Evolutionary conservation across 2,797 vertebrate genomes (phyloP), one percentile per base, ranked within the genome.

Genomic region (Phaenicophaeus curvirostris): DNA sequence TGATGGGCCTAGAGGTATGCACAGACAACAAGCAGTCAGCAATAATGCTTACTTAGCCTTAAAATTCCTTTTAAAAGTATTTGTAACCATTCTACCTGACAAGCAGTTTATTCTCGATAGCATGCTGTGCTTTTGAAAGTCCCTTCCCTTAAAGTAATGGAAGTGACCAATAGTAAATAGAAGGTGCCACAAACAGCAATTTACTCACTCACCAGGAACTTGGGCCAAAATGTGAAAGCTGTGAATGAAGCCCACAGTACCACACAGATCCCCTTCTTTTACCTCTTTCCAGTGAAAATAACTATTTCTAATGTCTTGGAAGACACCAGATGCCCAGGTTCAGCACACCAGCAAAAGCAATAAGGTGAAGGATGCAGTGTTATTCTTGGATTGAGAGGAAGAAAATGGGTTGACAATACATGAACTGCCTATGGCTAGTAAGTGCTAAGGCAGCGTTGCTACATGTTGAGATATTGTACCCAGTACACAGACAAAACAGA

Each of bases 31-130:
- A 55, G 69, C 68, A 91, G 57, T 39, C 83, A 87, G 68, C 6
- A 1, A 72, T 78, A 81, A 69, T 39, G 58, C 85, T 94, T 87
- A 69, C 46, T 86, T 86, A 86, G 79, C 71, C 85, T 94, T 93
- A 89, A 91, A 88, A 94, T 94, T 89, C 83, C 82, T 84, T 84
- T 63, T 4, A 57, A 54, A 90, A 88, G 48, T 63, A 75, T 91
- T 87, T 67, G 69, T 15, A 91, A 86, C 82, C 55, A 17, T 83
- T 81, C 73, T 84, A 93, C 85, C 80, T 88, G 33, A 85, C 37
- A 81, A 76, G 53, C 57, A 84, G 50, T 82, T 95, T 80, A 91
- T 88, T 91, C 89, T 87, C 76, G 55, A 78, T 31, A 50, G n/a
- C 69, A 76, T 21, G 39, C 73, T 71, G 79, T 59, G 85, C 76